Conservation (phyloP, 2,888 invertebrate genomes). For the Thalpophila matura region DNA sequence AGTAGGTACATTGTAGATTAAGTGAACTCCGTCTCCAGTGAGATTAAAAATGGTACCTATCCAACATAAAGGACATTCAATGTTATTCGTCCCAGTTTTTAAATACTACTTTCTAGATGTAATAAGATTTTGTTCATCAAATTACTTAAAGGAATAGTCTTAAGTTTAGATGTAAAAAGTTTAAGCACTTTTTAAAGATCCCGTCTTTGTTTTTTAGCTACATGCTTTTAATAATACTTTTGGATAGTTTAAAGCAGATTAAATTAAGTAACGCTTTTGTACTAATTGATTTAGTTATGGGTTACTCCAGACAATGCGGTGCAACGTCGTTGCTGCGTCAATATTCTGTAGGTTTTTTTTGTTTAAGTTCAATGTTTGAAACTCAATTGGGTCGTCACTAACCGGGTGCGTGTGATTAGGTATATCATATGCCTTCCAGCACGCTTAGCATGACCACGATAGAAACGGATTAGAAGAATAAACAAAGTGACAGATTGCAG, state of each 20-base stretch:
- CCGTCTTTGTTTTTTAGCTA: conserved; percentile 19
- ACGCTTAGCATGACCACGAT: no score
- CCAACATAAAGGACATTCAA: conserved; percentile 21
- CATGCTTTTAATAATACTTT: conserved; percentile 1
- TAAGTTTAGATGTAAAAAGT: conserved; percentile 48
- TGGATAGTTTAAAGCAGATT: conserved; percentile 13
- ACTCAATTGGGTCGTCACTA: no score
- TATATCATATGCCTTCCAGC: no score
- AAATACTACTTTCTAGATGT: conserved; percentile 27
- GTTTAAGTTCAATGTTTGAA: not conserved
- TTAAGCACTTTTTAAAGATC: conserved; percentile 22
- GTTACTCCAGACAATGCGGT: no score
- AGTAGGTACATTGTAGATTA: conserved; percentile 14
- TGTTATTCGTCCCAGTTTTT: conserved; percentile 26
- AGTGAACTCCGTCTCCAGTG: conserved; percentile 13
- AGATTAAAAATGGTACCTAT: conserved; percentile 33
- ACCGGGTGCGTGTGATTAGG: no score
- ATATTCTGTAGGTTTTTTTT: not conserved
- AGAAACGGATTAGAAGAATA: no score
- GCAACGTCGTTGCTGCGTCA: not conserved
- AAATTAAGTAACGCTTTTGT: conserved; percentile 13
- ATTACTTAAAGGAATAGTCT: conserved; percentile 38
- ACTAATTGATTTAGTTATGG: not conserved
- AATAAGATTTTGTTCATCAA: conserved; percentile 40
- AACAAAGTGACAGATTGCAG: no score